Base-by-base conservation (phyloP, 1,140 invertebrate genomes). In the Macrobrachium nipponense region DNA sequence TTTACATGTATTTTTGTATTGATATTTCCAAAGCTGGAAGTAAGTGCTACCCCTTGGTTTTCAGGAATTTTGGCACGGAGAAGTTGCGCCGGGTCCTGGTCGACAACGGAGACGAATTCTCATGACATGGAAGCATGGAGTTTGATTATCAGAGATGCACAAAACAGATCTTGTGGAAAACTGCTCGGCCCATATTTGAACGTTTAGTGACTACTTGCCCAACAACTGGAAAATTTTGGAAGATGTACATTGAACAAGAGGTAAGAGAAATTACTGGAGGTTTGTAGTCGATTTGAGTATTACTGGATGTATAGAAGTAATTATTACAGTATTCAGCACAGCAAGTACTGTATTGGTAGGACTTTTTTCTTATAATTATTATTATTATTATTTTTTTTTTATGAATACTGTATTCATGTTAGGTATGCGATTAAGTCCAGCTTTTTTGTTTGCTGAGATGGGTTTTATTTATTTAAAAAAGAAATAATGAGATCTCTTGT, bases 171-270 rank as follows among this genome's bases (percentile, higher is more conserved):
- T 76, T 97, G 99, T 75, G 95, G 95, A n/a, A 96, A 85, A 96
- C 98, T 91, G 97, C 98, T 14, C 93, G 98, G 72, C 93, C 94
- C 14, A 94, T 99, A 83, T 99, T 98, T 91, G 98, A 99, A 92
- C 96, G 96, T 90, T 92, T 99, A 2, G 96, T 99, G 1, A 92
- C 93, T 18, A 96, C 97, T 20, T 99, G 99, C 91, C 97, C 98
- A 10, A 98, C 97, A 60, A 96, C 97, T 66, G 98, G 98, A 2
- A 94, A 97, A 86, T 99, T 98, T 91, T 99, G 98, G 98, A 99
- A 99, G 92, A 96, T 98, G 88, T 99, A 99, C 92, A 99, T 99
- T 90, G 98, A 99, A 92, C 98, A 99, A 93, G 98, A 99, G 95
- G 96, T 97, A 92, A 90, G 86, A 44, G 10, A 79, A 17, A 20